Conservation (phyloP, 2,113 vertebrate species). For the Leucosticte australis region DNA sequence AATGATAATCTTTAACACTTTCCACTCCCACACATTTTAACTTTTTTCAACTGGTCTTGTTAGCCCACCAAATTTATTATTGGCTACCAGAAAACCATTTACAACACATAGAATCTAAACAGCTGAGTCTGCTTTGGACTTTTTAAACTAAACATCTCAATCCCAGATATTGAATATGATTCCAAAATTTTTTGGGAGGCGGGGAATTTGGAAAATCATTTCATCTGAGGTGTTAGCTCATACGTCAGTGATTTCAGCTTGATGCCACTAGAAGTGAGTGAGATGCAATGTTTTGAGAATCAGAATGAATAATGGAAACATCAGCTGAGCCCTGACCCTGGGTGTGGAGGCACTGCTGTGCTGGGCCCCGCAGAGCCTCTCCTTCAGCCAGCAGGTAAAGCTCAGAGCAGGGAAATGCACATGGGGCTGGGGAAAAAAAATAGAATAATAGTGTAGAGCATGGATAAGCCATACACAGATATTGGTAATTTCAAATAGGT, state of each 20-base stretch:
- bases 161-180: background rate
- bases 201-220: background rate
- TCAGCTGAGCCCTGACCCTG: background rate
- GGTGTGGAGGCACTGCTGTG: background rate
- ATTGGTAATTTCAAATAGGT: conserved; percentile 63
- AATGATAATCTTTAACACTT: background rate
- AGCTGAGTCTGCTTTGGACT: background rate
- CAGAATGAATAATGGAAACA: background rate
- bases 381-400: background rate
- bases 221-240: background rate
- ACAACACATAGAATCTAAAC: background rate
- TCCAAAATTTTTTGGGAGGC: background rate
- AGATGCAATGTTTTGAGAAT: background rate
- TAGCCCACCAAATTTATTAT: background rate
- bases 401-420: background rate
- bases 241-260: background rate
- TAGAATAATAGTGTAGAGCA: background rate
- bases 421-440: background rate
- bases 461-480: conserved; percentile 19
- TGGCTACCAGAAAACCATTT: background rate
- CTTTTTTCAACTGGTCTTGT: background rate
- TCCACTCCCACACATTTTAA: accelerated
- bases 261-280: background rate
- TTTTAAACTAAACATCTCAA: background rate
- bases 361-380: background rate